Conservation (phyloP, 1,140 invertebrate genomes). For the Aphidius gifuensis region DNA sequence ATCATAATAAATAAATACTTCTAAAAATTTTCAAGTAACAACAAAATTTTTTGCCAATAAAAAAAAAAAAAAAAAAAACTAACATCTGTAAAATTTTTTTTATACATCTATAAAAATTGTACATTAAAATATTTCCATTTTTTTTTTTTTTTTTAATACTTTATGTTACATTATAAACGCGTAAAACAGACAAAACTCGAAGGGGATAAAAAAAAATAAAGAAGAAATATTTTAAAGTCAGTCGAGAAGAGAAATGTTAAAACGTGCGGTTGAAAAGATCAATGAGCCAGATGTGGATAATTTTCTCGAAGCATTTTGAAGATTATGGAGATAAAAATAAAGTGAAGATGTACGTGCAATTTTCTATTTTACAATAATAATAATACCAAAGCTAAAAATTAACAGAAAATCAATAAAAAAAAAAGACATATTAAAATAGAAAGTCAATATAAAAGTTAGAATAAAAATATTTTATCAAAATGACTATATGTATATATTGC, state of each 20-base stretch:
- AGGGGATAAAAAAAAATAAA: background rate
- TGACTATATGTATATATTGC: background rate
- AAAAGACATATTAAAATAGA: background rate
- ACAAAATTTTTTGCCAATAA: too few relatives aligned
- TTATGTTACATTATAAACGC: too few relatives aligned
- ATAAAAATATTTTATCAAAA: background rate
- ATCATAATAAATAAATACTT: too few relatives aligned
- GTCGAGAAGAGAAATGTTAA: background rate
- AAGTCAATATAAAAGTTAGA: background rate
- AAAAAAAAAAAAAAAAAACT: too few relatives aligned
- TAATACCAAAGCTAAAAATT: background rate
- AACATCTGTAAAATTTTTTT: too few relatives aligned
- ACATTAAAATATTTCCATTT: too few relatives aligned
- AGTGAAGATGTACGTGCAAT: background rate
- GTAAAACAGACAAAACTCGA: too few relatives aligned
- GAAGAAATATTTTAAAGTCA: background rate
- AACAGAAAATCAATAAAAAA: too few relatives aligned
- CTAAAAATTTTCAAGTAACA: too few relatives aligned
- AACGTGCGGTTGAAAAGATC: slow-evolving; percentile 10
- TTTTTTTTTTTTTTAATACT: too few relatives aligned
- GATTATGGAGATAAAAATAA: slow-evolving; percentile 5
- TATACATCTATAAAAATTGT: too few relatives aligned
- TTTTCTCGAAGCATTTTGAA: slow-evolving; percentile 4
- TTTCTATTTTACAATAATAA: background rate
- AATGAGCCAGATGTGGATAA: slow-evolving; percentile 6